These are phyloP conservation scores for Lacerta agilis DNA, from an alignment of 2,797 vertebrate genomes.

Conservation along the genomic window DNA sequence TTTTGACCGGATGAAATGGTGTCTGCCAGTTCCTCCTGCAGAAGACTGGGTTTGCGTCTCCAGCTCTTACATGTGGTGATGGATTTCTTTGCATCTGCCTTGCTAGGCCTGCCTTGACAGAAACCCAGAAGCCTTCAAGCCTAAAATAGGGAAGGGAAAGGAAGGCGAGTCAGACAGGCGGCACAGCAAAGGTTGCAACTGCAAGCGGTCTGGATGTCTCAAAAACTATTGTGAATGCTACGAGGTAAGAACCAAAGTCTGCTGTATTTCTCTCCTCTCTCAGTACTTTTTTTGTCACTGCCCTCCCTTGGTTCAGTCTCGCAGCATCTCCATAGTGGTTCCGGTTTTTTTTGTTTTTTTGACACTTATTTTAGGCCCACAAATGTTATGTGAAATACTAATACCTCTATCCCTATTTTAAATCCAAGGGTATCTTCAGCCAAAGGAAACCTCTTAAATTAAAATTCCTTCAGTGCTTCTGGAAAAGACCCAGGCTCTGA, in stretches of 20 bases:
- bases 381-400: neutral
- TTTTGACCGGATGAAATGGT: neutral
- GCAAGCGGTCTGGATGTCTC: conserved; percentile 96
- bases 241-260: conserved; percentile 81
- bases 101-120: conserved; percentile 95
- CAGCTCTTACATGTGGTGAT: conserved; percentile 30
- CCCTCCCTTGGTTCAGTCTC: neutral
- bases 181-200: conserved; percentile 99
- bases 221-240: conserved; percentile 99
- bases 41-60: neutral
- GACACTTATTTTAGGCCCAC: neutral
- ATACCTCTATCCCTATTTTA: neutral
- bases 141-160: conserved; percentile 98
- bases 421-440: neutral
- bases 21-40: neutral
- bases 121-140: conserved; percentile 98
- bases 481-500: neutral
- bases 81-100: conserved; percentile 54
- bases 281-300: neutral
- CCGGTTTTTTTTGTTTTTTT: neutral
- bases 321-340: neutral
- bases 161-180: conserved; percentile 95
- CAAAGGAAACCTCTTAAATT: neutral
- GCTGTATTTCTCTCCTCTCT: neutral
- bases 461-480: neutral